Evolutionary conservation across 1,140 invertebrate species (phyloP), one percentile per base, ranked within the genome.

Genomic region (Propsilocerus akamusi): DNA sequence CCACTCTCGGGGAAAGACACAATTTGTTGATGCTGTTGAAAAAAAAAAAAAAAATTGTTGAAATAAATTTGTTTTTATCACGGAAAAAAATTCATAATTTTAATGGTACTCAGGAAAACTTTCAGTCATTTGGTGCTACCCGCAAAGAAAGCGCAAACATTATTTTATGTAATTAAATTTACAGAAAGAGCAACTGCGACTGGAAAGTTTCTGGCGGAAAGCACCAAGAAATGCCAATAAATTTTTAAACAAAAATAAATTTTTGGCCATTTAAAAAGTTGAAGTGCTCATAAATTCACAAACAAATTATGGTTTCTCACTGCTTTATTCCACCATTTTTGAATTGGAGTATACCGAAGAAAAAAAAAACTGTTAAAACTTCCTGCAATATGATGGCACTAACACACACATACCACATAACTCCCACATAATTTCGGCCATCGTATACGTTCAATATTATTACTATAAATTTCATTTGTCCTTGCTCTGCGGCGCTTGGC

Each of bases 1-100:
- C 81, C 82, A 85, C 49, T 72, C 70, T 41, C 70, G 63, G 47
- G 81, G 81, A 63, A 84, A 81, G 53, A 72, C 70, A 62, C 82
- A 85, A 57, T 75, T 77, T 75, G 69, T 22, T 20, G 34, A n/a
- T 6, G 34, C 34, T 41, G 17, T 7, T 20, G 22, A 41, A 4
- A 37, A 14, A 37, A 41, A 17, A 41, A 2, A 37, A 37, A 37
- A 17, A 37, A 37, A 37, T 20, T 3, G n/a, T 41, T 20, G 8
- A 41, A 14, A 41, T 41, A 20, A 41, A 41, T 41, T 41, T 41
- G 5, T 20, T 41, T 41, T 41, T 41, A 41, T 41, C 34, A 41
- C 34, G 34, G 14, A 37, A 37, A 17, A 22, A 41, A 41, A 41
- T 4, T 41, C 22, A 20, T 41, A 8, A 5, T 30, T 30, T 30